Conservation (phyloP, 2,113 vertebrate genomes). For the Planiliza haematocheilus region DNA sequence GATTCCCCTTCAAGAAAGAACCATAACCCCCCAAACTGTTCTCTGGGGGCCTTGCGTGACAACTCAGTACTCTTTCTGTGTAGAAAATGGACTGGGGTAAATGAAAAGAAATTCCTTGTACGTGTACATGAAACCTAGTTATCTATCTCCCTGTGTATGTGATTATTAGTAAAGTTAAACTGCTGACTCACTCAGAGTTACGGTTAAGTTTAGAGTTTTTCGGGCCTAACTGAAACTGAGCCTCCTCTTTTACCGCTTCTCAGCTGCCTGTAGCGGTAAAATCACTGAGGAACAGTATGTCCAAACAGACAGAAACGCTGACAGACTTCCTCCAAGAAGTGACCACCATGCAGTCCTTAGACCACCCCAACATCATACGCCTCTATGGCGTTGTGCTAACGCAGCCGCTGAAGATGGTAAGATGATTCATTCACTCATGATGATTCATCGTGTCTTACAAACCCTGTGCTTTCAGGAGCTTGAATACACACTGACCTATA, state of each 20-base stretch:
- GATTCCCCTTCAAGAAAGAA: too few species aligned
- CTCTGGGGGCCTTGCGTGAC: too few species aligned
- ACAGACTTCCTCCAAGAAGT: slow-evolving; percentile 91
- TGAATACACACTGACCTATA: neutral
- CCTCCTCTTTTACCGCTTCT: neutral
- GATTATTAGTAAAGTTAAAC: too few species aligned
- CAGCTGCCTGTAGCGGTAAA: slow-evolving; percentile 90
- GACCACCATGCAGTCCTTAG: slow-evolving; percentile 88
- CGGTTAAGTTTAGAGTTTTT: too few species aligned
- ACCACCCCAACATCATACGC: slow-evolving; percentile 89
- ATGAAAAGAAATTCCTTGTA: too few species aligned
- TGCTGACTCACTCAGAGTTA: too few species aligned
- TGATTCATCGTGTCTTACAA: rapidly evolving
- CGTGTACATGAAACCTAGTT: too few species aligned
- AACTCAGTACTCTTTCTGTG: too few species aligned
- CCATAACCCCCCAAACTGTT: too few species aligned
- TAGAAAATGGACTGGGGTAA: too few species aligned
- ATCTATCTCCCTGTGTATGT: too few species aligned
- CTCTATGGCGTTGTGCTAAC: slow-evolving; percentile 90
- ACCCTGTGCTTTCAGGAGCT: neutral
- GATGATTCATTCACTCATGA: neutral
- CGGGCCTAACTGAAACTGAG: neutral
- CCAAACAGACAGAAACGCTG: slow-evolving; percentile 80
- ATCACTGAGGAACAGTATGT: slow-evolving; percentile 81
- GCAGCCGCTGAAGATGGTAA: slow-evolving; percentile 92